phyloP scores from a whole-genome alignment of 2,797 vertebrate species.

The Forpus xanthops region DNA sequence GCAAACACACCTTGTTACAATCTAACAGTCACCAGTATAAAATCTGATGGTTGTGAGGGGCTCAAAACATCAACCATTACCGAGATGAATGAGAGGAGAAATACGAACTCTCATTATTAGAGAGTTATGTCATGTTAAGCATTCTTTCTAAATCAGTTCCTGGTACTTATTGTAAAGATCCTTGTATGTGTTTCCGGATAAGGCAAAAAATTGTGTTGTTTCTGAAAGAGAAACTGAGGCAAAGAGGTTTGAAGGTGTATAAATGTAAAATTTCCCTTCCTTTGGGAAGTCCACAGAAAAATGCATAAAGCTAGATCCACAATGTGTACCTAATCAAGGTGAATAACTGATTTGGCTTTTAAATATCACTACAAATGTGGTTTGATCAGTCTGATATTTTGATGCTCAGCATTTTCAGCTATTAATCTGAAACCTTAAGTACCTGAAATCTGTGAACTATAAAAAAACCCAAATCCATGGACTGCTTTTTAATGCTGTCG shows the following conservation, averaged over 20 bases:
- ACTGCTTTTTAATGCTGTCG: neutral
- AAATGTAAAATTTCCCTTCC: neutral
- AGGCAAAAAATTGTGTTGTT: neutral
- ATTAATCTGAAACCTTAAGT: neutral
- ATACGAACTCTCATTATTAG: neutral
- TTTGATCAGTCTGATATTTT: neutral
- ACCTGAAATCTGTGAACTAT: neutral
- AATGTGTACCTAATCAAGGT: neutral
- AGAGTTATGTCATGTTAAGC: neutral
- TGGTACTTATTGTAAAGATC: neutral
- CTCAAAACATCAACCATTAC: neutral
- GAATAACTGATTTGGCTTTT: neutral
- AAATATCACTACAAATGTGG: neutral
- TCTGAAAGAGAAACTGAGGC: neutral
- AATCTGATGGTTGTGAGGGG: neutral
- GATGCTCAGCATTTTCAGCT: neutral
- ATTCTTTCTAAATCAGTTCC: neutral
- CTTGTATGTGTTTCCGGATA: neutral
- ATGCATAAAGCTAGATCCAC: neutral
- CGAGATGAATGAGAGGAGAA: conserved; percentile 1
- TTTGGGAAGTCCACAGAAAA: neutral
- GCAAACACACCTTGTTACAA: neutral
- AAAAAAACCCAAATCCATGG: neutral
- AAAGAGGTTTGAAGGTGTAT: neutral
- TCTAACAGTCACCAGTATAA: neutral